These are phyloP conservation scores for Magallana ariakensis DNA, from an alignment of 1,140 invertebrate genomes.

Conservation along the genomic window DNA sequence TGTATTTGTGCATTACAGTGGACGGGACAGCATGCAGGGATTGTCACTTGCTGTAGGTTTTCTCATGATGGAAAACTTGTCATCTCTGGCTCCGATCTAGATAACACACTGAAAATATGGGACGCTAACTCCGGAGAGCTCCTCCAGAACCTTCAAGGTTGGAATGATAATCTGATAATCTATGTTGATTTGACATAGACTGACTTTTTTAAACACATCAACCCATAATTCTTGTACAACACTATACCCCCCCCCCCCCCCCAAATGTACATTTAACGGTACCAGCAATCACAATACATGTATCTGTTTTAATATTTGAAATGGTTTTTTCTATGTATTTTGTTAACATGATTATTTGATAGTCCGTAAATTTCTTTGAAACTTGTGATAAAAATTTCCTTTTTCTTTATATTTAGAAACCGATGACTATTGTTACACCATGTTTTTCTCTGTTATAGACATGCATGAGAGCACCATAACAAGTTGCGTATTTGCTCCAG, in stretches of 20 bases:
- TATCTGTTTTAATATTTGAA: no score
- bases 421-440: neutral
- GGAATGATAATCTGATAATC: neutral
- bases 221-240: no score
- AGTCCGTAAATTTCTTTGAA: no score
- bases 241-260: no score
- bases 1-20: conserved; percentile 66
- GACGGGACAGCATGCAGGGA: conserved; percentile 71
- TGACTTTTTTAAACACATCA: no score
- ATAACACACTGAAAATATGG: conserved; percentile 74
- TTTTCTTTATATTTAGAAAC: no score
- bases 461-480: conserved; percentile 76
- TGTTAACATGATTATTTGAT: no score
- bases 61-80: conserved; percentile 74
- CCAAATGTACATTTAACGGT: no score
- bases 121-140: conserved; percentile 72
- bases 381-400: no score
- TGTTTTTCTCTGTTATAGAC: conserved; percentile 64
- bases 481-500: conserved; percentile 72
- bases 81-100: conserved; percentile 75
- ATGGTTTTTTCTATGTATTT: no score
- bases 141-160: conserved; percentile 72
- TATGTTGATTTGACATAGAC: no score
- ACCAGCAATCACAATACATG: no score
- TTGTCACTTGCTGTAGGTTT: conserved; percentile 75